Evolutionary conservation across 2,888 invertebrate genomes (phyloP).

Genomic region (Sylvicola cinctus): DNA sequence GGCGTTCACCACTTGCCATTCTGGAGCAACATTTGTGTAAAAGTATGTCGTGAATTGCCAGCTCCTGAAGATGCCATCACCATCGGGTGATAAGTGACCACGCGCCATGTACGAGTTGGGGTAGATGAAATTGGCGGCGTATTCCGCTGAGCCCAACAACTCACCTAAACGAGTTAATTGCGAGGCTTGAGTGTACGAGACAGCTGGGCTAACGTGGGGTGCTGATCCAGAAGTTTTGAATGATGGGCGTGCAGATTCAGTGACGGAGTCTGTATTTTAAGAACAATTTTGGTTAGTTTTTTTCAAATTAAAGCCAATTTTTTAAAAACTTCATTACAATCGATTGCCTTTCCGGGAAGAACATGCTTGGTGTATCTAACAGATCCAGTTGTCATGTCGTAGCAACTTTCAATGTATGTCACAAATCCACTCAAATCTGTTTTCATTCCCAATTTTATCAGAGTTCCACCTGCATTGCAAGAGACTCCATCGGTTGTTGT

Average conservation of each 20-base stretch:
- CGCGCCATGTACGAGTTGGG: constrained; percentile 19
- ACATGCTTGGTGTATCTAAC: constrained; percentile 6
- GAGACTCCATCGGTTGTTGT: not conserved
- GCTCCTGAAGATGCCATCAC: constrained; percentile 26
- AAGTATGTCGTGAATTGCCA: constrained; percentile 27
- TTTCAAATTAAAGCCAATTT: not conserved
- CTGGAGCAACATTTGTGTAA: constrained; percentile 27
- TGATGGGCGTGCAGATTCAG: constrained; percentile 11
- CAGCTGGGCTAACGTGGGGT: constrained; percentile 9
- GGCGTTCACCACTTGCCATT: constrained; percentile 26
- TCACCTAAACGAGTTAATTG: constrained; percentile 16
- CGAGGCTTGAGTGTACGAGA: constrained; percentile 15
- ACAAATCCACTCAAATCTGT: constrained; percentile 4
- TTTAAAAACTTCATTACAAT: constrained; percentile 3
- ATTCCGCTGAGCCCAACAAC: constrained; percentile 14
- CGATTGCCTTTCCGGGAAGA: constrained; percentile 6
- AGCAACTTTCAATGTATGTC: constrained; percentile 7
- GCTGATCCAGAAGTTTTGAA: constrained; percentile 16
- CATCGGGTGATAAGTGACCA: constrained; percentile 28
- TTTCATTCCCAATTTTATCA: constrained; percentile 7
- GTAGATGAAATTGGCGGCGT: constrained; percentile 16
- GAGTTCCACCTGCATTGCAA: constrained; percentile 4
- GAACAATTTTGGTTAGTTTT: no score
- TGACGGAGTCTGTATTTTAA: constrained; percentile 3
- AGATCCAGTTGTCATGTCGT: constrained; percentile 6